Conservation (phyloP, 2,113 vertebrate species). For the Vidua macroura region DNA sequence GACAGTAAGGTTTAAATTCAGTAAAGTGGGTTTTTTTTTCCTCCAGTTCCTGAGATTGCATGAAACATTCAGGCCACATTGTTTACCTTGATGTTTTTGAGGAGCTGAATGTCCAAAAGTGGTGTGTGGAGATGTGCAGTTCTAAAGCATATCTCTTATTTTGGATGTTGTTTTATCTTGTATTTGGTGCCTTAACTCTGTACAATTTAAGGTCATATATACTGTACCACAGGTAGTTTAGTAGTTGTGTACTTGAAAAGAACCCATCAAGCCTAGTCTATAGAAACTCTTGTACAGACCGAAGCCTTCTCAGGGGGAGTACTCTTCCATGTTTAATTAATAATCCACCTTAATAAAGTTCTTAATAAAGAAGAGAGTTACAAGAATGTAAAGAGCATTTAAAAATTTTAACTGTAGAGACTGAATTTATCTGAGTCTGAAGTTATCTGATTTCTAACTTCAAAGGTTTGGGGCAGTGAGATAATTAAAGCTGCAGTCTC, state of each 20-base stretch:
- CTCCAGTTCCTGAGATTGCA: not conserved
- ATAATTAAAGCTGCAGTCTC: not conserved
- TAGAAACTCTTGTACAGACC: slow-evolving; percentile 8
- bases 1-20: not conserved
- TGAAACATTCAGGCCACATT: not conserved
- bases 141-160: not conserved
- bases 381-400: not conserved
- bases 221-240: not conserved
- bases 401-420: not conserved
- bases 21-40: not conserved
- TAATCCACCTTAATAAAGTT: not conserved
- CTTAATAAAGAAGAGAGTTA: not conserved
- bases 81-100: not conserved
- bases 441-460: not conserved
- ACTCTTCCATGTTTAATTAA: not conserved
- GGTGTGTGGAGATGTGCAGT: not conserved
- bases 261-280: not conserved
- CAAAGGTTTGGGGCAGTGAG: not conserved
- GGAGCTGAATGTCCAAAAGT: not conserved
- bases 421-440: not conserved
- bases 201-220: not conserved
- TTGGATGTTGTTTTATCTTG: not conserved
- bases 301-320: not conserved
- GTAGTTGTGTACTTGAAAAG: slow-evolving; percentile 6
- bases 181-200: slow-evolving; percentile 55